A percentile compares a stretch with the other conserved stretches of the same genome.
phyloP scores from a whole-genome alignment of 2,113 vertebrate species.

The Xenopus laevis region DNA sequence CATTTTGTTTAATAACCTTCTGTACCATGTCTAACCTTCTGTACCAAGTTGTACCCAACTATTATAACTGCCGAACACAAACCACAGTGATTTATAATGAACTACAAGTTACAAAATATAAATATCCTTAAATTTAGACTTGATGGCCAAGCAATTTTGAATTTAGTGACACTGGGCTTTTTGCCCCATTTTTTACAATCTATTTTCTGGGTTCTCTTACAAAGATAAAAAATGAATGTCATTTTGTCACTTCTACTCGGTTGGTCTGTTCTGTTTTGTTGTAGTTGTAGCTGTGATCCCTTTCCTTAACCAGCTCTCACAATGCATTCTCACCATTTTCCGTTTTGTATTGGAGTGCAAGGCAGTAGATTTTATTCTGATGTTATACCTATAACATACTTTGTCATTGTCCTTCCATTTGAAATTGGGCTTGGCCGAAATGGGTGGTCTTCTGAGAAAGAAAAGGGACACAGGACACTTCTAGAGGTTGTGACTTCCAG shows the following conservation, averaged over 20 bases:
- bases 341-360: neutral
- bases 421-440: constrained; percentile 8
- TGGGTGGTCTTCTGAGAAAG: constrained; percentile 33
- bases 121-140: no score
- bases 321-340: neutral
- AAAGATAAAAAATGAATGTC: neutral
- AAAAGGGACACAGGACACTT: constrained; percentile 4
- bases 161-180: neutral
- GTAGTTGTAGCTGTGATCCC: neutral
- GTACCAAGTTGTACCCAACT: no score
- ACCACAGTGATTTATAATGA: no score
- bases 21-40: no score
- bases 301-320: neutral
- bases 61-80: no score
- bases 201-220: neutral
- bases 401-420: constrained; percentile 7
- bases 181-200: neutral
- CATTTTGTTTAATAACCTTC: no score
- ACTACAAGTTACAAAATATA: no score
- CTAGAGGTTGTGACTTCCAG: constrained; percentile 17
- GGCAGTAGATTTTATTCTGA: neutral
- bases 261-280: neutral
- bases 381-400: neutral
- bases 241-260: neutral
- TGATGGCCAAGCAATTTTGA: no score